These are phyloP conservation scores for Hirudinaria manillensis DNA, from an alignment of 2,888 invertebrate species.

Conservation along the genomic window DNA sequence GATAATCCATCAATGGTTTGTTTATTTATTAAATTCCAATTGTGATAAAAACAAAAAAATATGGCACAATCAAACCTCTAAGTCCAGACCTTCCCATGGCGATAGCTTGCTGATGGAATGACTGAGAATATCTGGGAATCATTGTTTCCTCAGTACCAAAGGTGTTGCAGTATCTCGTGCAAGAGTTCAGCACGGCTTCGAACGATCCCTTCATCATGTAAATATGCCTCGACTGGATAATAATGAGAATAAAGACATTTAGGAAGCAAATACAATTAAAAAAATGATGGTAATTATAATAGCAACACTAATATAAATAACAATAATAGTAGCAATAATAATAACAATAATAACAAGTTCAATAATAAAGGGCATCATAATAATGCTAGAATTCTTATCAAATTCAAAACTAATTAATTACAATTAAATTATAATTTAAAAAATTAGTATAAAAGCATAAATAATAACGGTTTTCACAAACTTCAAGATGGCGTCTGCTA, in stretches of 20 bases:
- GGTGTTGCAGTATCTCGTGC: constrained; percentile 64
- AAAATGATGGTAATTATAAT: background rate
- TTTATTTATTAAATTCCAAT: background rate
- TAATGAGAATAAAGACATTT: background rate
- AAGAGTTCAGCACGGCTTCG: constrained; percentile 73
- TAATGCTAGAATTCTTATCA: too few relatives aligned
- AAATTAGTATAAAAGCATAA: too few relatives aligned
- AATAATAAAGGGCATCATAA: too few relatives aligned
- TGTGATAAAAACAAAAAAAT: background rate
- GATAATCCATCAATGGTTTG: too few relatives aligned
- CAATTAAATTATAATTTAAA: too few relatives aligned
- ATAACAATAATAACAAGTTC: too few relatives aligned
- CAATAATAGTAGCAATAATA: too few relatives aligned
- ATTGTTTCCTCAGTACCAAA: constrained; percentile 59
- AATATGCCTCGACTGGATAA: constrained; percentile 59
- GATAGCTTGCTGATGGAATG: constrained; percentile 57
- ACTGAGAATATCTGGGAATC: constrained; percentile 61
- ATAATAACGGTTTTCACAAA: background rate
- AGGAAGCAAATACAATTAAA: background rate
- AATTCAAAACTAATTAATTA: too few relatives aligned
- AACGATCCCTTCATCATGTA: constrained; percentile 91
- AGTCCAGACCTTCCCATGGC: constrained; percentile 81
- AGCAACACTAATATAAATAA: too few relatives aligned
- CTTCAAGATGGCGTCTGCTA: background rate
- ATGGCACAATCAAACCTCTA: constrained; percentile 56